These are phyloP conservation scores for Anolis apletophallus DNA, from an alignment of 2,797 vertebrate species.

Conservation along the genomic window DNA sequence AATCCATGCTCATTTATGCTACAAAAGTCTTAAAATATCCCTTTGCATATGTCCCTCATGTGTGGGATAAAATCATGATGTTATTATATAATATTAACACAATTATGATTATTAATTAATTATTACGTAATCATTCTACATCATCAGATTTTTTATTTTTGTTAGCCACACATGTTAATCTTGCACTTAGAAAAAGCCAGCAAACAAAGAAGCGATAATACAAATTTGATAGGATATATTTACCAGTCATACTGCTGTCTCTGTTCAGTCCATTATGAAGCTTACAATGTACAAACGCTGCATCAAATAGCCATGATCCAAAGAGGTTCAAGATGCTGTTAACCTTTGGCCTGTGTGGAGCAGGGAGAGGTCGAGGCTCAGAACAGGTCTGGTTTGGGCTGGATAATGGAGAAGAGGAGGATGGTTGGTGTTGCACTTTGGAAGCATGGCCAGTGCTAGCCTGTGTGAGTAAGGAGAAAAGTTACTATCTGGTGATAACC, in stretches of 20 bases:
- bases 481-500: constrained; percentile 39
- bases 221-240: constrained; percentile 74
- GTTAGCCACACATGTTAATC: constrained; percentile 75
- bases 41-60: not conserved
- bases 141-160: constrained; percentile 37
- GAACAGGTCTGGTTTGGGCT: constrained; percentile 95
- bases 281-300: constrained; percentile 89
- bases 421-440: constrained; percentile 88
- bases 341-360: constrained; percentile 89
- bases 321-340: constrained; percentile 95
- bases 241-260: constrained; percentile 96
- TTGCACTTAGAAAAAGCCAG: constrained; percentile 86
- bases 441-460: constrained; percentile 85
- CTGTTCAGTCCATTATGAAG: constrained; percentile 88
- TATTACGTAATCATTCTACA: constrained; percentile 58
- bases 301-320: constrained; percentile 93
- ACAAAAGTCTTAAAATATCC: too few species aligned
- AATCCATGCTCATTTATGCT: too few species aligned
- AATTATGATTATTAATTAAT: not conserved
- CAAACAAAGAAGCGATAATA: constrained; percentile 58
- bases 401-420: constrained; percentile 90
- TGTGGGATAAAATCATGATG: constrained; percentile 53
- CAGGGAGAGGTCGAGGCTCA: constrained; percentile 88
- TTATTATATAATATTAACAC: constrained; percentile 54
- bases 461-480: constrained; percentile 75